Evolutionary conservation across 2,888 invertebrate species (phyloP).

Genomic region (Drosophila rubida): DNA sequence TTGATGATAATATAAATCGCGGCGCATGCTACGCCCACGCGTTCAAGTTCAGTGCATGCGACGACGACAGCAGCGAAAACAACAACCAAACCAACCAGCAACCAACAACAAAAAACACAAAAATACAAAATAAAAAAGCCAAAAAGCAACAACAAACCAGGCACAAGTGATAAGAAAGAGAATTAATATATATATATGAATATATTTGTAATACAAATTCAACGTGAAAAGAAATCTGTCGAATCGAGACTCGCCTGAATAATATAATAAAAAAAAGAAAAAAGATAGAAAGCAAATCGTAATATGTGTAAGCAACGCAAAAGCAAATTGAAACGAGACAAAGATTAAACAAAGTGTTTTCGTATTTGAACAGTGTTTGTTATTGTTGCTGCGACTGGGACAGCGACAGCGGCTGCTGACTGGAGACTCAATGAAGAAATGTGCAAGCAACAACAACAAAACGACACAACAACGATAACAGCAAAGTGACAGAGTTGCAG

Average conservation of each 20-base stretch:
- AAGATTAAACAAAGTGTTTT: constrained; percentile 73
- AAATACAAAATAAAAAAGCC: constrained; percentile 22
- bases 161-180: constrained; percentile 57
- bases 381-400: constrained; percentile 24
- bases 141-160: constrained; percentile 44
- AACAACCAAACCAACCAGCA: constrained; percentile 4
- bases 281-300: constrained; percentile 68
- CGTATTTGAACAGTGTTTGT: constrained; percentile 61
- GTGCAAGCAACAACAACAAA: constrained; percentile 7
- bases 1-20: constrained; percentile 62
- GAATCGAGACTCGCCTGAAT: constrained; percentile 31
- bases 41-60: constrained; percentile 65
- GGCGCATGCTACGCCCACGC: constrained; percentile 67
- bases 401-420: constrained; percentile 3
- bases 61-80: constrained; percentile 31
- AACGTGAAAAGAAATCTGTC: constrained; percentile 66
- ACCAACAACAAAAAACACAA: constrained; percentile 2
- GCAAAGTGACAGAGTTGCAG: constrained; percentile 24
- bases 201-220: constrained; percentile 57
- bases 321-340: constrained; percentile 41
- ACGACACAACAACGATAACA: constrained; percentile 19
- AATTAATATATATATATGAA: constrained; percentile 44
- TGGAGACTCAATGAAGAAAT: constrained; percentile 39
- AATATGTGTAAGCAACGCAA: constrained; percentile 64
- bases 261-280: constrained; percentile 45